Evolutionary conservation across 2,888 invertebrate species (phyloP), one percentile per base, ranked within the genome.

Genomic region (Euphydryas editha): DNA sequence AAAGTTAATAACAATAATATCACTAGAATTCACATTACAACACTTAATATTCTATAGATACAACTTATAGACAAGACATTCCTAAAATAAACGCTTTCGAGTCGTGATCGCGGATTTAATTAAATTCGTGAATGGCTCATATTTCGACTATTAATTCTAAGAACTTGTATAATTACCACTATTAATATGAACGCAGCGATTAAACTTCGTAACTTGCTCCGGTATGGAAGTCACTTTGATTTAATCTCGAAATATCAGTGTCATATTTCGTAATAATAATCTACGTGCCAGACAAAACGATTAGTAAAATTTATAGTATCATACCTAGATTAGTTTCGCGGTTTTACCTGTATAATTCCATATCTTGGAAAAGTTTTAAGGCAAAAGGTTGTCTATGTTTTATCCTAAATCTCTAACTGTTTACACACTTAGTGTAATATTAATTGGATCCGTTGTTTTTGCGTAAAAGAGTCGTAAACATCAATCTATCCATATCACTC

Each of bases 141-240:
- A 65, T 62, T 56, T 67, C 59, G 67, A 37, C 59, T 61, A 70
- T 70, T 70, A 67, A 70, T 67, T 65, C 65, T 70, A 67, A 67
- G 67, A 68, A 70, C 62, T 65, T 63, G 65, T 68, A 68, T 68
- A 70, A 70, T 70, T 70, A 62, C 65, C 62, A 65, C 65, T 65
- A 60, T 65, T 57, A 62, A 70, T 70, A 68, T 63, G 62, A 70
- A 65, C 57, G 62, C 47, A 59, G 62, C 58, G 70, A 70, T 68
- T 70, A 70, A 65, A 70, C 58, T 70, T 70, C 20, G 58, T 18
- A 70, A 70, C 63, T 70, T 65, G 51, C 62, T 47, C 44, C 36
- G 65, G 49, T 61, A 47, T 59, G 59, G 44, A 59, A 30, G 54
- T 60, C 60, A n/a, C 30, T 30, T n/a, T 69, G 69, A 69, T 69